Evolutionary conservation across 2,888 invertebrate species (phyloP).

Genomic region (Zele albiditarsus): DNA sequence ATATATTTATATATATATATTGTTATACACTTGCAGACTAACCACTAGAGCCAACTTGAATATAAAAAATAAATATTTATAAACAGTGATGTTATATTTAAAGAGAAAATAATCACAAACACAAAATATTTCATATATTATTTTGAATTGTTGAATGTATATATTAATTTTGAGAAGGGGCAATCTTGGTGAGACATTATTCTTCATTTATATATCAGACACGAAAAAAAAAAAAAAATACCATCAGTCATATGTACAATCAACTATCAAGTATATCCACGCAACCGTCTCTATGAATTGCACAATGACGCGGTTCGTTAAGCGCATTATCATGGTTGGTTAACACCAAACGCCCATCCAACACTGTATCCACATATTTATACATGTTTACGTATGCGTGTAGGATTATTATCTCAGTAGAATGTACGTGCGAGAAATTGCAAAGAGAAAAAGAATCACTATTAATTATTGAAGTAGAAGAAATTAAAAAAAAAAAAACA

Average conservation of each 20-base stretch:
- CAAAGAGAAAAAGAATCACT: background rate
- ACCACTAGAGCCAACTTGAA: background rate
- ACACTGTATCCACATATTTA: background rate
- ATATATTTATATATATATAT: no score
- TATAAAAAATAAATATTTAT: background rate
- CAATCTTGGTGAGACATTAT: background rate
- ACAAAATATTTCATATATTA: background rate
- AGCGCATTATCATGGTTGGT: slow-evolving; percentile 37
- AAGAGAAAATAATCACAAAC: no score
- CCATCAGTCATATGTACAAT: background rate
- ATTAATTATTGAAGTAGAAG: background rate
- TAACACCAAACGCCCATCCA: slow-evolving; percentile 15
- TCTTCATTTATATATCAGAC: background rate
- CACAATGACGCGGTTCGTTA: slow-evolving; percentile 42
- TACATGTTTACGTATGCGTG: background rate
- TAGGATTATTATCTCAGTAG: background rate
- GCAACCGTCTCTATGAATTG: slow-evolving; percentile 29
- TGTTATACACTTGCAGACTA: background rate
- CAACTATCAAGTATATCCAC: background rate
- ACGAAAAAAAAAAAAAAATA: background rate
- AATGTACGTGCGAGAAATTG: background rate
- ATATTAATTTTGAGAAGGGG: background rate
- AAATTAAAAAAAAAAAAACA: background rate
- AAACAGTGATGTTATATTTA: no score
- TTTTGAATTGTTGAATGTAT: background rate